Conservation (phyloP, 2,888 invertebrate genomes). For the Scaptomyza cyrtandrae region DNA sequence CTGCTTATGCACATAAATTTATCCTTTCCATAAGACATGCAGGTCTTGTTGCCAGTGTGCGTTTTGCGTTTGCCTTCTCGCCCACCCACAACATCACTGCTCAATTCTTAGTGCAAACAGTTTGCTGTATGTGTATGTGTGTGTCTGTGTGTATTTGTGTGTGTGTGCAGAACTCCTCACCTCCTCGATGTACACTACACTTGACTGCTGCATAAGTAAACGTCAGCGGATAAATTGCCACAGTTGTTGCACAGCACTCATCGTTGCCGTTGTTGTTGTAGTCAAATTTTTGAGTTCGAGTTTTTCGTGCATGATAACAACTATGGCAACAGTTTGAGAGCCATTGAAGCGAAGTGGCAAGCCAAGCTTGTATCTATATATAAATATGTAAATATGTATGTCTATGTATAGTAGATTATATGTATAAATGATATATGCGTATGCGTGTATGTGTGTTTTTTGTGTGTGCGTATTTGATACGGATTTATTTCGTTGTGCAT, state of each 20-base stretch:
- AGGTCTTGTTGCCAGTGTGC: conserved; percentile 35
- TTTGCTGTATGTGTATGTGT: conserved; percentile 17
- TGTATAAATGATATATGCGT: background rate
- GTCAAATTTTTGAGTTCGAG: conserved; percentile 69
- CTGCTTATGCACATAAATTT: conserved; percentile 76
- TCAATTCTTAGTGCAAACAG: conserved; percentile 78
- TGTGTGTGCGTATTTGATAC: conserved; percentile 5
- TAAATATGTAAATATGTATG: background rate
- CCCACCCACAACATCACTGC: conserved; percentile 53
- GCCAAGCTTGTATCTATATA: conserved; percentile 2
- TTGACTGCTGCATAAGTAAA: conserved; percentile 63
- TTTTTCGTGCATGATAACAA: conserved; percentile 79
- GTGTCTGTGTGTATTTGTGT: conserved; percentile 18
- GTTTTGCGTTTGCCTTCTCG: conserved; percentile 41
- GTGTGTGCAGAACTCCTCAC: conserved; percentile 24
- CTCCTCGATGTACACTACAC: conserved; percentile 37
- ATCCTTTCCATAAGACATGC: conserved; percentile 73
- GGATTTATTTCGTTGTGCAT: conserved; percentile 41
- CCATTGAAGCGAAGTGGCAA: conserved; percentile 67
- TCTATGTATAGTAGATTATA: background rate
- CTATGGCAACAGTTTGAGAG: conserved; percentile 78
- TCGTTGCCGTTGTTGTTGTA: conserved; percentile 32
- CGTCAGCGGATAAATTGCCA: conserved; percentile 70
- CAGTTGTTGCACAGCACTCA: conserved; percentile 54
- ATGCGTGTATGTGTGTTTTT: background rate